Evolutionary conservation across 2,797 vertebrate genomes (phyloP).

Genomic region (Morelia viridis): DNA sequence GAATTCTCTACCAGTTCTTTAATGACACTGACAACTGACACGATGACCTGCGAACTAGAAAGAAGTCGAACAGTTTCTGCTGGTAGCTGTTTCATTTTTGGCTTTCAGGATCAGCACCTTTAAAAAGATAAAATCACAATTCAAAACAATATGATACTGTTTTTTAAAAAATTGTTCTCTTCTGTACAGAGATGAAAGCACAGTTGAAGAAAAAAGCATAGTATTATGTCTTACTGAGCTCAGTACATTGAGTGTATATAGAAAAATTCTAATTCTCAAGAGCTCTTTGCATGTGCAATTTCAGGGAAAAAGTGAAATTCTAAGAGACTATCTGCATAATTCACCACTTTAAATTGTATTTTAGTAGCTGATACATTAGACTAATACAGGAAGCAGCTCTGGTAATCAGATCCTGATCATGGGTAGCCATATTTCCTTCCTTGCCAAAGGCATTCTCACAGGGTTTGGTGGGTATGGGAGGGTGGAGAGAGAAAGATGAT

Average conservation of each 20-base stretch:
- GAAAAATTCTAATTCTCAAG: background rate
- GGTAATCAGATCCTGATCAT: no score
- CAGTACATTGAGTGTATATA: background rate
- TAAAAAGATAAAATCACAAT: conserved; percentile 7
- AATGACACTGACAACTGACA: conserved; percentile 88
- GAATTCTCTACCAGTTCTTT: conserved; percentile 95
- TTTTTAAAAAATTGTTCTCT: background rate
- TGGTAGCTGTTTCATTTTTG: conserved; percentile 87
- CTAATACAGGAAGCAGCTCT: no score
- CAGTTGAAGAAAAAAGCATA: background rate
- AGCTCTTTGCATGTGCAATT: background rate
- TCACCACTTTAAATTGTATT: background rate
- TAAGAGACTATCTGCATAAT: background rate
- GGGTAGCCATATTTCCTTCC: no score
- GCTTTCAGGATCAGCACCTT: conserved; percentile 43
- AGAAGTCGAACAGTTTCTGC: conserved; percentile 83
- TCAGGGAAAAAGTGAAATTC: background rate
- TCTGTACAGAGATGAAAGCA: background rate
- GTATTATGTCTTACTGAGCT: background rate
- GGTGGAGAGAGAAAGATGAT: no score
- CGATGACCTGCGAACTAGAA: conserved; percentile 92
- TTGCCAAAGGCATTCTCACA: no score
- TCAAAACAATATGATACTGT: background rate
- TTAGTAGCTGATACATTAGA: no score
- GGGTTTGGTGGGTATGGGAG: no score